phyloP scores from a whole-genome alignment of 1,140 invertebrate genomes.

The Lepidostoma basale region DNA sequence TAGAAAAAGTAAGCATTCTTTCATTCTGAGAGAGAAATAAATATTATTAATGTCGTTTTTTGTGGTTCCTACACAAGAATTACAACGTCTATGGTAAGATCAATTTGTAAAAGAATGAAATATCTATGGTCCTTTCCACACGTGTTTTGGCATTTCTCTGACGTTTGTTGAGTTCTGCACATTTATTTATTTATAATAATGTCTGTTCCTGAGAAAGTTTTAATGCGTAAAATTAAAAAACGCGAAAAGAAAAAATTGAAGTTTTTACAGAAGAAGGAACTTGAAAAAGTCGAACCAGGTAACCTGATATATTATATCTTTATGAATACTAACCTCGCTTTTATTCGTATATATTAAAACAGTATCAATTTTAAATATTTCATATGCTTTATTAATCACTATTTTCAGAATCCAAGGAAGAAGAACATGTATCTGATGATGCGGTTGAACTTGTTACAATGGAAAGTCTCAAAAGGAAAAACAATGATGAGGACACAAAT shows the following conservation, averaged over 20 bases:
- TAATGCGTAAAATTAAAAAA: slow-evolving; percentile 80
- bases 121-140: slow-evolving; percentile 15
- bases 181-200: slow-evolving; percentile 54
- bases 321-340: slow-evolving; percentile 40
- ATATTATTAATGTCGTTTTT: too few relatives aligned
- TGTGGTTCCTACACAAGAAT: too few relatives aligned
- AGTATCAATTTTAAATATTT: background rate
- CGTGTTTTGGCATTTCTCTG: slow-evolving; percentile 33
- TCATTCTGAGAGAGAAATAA: too few relatives aligned
- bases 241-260: slow-evolving; percentile 74
- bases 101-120: too few relatives aligned
- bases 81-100: too few relatives aligned
- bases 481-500: slow-evolving; percentile 35
- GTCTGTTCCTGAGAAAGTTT: slow-evolving; percentile 76
- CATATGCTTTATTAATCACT: background rate
- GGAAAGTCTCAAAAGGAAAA: slow-evolving; percentile 37
- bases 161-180: slow-evolving; percentile 11
- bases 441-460: slow-evolving; percentile 34
- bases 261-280: slow-evolving; percentile 62
- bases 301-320: slow-evolving; percentile 32
- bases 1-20: too few relatives aligned
- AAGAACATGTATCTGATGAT: slow-evolving; percentile 46
- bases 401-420: slow-evolving; percentile 13
- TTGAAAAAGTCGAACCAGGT: slow-evolving; percentile 42
- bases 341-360: slow-evolving; percentile 33